Percentiles rank a stretch among this genome's conserved stretches.
These are phyloP conservation scores for Catocala nupta DNA, from an alignment of 2,888 invertebrate species.

Conservation along the genomic window DNA sequence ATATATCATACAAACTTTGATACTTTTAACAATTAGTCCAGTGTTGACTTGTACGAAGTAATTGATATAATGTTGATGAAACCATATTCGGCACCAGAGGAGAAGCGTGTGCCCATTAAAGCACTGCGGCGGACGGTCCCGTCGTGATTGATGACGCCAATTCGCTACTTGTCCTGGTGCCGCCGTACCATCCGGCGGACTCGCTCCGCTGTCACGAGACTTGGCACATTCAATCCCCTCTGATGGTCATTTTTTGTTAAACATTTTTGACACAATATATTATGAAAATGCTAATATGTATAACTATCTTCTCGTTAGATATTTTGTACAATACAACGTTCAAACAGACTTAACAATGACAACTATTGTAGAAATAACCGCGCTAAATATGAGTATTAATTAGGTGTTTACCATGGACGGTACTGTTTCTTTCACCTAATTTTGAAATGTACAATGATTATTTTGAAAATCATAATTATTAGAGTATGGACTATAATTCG, in stretches of 20 bases:
- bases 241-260: constrained; percentile 57
- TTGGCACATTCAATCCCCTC: constrained; percentile 57
- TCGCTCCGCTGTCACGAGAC: constrained; percentile 49
- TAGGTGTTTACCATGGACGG: too few species aligned
- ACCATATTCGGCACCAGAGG: constrained; percentile 61
- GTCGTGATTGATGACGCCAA: constrained; percentile 82
- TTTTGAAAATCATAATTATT: too few species aligned
- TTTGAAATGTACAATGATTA: too few species aligned
- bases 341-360: too few species aligned
- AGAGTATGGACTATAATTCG: too few species aligned
- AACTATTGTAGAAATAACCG: too few species aligned
- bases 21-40: too few species aligned
- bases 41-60: constrained; percentile 34
- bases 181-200: constrained; percentile 35
- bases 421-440: too few species aligned
- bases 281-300: neutral
- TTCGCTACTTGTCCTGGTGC: constrained; percentile 73
- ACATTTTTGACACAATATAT: constrained; percentile 18
- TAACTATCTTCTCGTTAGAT: too few species aligned
- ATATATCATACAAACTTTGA: too few species aligned
- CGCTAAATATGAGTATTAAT: too few species aligned
- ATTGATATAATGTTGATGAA: constrained; percentile 64
- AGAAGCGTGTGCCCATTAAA: constrained; percentile 70
- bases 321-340: too few species aligned
- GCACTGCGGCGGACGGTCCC: constrained; percentile 68